These are phyloP conservation scores for Tenthredo scrophulariae DNA, from an alignment of 2,888 invertebrate genomes.

Conservation along the genomic window DNA sequence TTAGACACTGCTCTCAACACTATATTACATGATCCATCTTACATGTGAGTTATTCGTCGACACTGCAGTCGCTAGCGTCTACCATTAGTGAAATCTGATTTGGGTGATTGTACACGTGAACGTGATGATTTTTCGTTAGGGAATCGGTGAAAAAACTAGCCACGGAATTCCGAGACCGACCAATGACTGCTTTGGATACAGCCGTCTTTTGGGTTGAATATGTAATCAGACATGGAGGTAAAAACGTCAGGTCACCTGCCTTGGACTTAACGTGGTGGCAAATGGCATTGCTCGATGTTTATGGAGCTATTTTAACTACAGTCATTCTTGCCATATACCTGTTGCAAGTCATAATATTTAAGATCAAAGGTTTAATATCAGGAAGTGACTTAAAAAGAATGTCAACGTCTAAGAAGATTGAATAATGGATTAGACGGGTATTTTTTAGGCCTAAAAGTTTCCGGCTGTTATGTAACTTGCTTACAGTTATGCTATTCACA, in stretches of 20 bases:
- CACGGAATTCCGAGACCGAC: slow-evolving; percentile 20
- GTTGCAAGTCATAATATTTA: not conserved
- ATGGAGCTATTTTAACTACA: not conserved
- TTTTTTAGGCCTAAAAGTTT: not conserved
- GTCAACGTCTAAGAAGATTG: not conserved
- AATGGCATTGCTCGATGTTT: slow-evolving; percentile 36
- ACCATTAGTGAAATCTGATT: not conserved
- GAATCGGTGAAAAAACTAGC: slow-evolving; percentile 55
- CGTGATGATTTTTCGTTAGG: slow-evolving; percentile 53
- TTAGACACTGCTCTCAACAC: slow-evolving; percentile 63
- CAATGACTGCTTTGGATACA: slow-evolving; percentile 41
- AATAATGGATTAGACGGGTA: not conserved
- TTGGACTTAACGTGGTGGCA: slow-evolving; percentile 48
- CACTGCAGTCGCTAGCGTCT: not conserved
- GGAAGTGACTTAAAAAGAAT: not conserved
- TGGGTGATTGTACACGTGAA: not conserved
- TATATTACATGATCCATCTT: slow-evolving; percentile 64
- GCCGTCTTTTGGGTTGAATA: slow-evolving; percentile 43
- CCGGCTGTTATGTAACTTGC: not conserved
- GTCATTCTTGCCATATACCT: not conserved
- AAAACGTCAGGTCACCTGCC: slow-evolving; percentile 5
- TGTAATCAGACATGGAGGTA: slow-evolving; percentile 33
- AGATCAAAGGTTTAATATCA: not conserved
- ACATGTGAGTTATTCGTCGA: slow-evolving; percentile 57
- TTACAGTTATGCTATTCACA: not conserved